phyloP scores from a whole-genome alignment of 2,113 vertebrate species.

The Scomber colias region DNA sequence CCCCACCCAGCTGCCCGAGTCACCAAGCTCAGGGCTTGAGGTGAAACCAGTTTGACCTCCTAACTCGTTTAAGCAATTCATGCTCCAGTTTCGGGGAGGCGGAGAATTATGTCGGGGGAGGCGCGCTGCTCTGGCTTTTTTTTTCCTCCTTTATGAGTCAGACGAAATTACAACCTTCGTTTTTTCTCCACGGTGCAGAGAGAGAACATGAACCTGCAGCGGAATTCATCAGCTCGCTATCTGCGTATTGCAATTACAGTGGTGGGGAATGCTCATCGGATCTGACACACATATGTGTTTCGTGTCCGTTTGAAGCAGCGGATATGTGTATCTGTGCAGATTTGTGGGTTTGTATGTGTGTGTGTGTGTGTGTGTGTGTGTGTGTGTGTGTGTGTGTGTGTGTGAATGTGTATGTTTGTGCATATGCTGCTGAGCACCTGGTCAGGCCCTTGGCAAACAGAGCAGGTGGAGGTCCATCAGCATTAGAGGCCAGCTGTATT shows the following conservation, averaged over 20 bases:
- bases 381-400: background rate
- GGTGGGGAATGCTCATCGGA: slow-evolving; percentile 61
- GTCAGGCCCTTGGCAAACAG: slow-evolving; percentile 59
- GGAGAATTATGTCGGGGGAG: slow-evolving; percentile 34
- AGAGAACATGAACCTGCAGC: slow-evolving; percentile 39
- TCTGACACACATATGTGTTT: slow-evolving; percentile 59
- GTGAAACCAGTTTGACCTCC: slow-evolving; percentile 26
- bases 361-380: slow-evolving; percentile 11
- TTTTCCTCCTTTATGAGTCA: background rate
- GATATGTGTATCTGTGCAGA: background rate
- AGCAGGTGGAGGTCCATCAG: slow-evolving; percentile 73
- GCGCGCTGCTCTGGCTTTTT: background rate
- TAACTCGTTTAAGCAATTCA: slow-evolving; percentile 19
- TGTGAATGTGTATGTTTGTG: slow-evolving; percentile 12
- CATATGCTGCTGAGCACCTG: slow-evolving; percentile 62
- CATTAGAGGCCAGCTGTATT: slow-evolving; percentile 73
- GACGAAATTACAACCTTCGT: slow-evolving; percentile 42
- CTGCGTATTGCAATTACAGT: slow-evolving; percentile 55
- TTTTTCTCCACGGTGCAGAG: slow-evolving; percentile 39
- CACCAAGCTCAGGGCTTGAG: slow-evolving; percentile 36
- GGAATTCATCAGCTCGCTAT: slow-evolving; percentile 46
- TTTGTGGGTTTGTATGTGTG: slow-evolving; percentile 8
- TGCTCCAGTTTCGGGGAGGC: slow-evolving; percentile 12
- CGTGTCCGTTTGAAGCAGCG: background rate
- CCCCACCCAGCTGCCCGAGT: slow-evolving; percentile 21